These are phyloP conservation scores for Coremacera marginata DNA, from an alignment of 2,888 invertebrate species.

Conservation along the genomic window DNA sequence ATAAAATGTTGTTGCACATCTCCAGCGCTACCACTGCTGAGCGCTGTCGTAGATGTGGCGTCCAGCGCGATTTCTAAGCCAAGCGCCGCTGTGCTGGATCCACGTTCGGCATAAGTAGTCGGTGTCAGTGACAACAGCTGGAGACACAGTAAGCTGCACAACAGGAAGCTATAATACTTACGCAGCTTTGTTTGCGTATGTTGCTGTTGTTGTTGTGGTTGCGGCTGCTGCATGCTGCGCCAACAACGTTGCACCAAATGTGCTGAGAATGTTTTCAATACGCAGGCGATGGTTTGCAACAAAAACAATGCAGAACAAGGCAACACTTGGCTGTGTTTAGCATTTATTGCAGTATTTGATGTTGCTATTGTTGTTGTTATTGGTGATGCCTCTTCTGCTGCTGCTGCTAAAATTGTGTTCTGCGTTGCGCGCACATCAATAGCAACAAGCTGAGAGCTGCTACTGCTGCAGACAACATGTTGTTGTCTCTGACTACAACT, in stretches of 20 bases:
- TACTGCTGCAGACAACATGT: neutral
- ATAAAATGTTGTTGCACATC: neutral
- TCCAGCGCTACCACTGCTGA: no score
- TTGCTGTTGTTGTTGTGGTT: neutral
- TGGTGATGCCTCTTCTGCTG: conserved; percentile 9
- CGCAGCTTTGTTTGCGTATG: neutral
- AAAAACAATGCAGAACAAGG: conserved; percentile 23
- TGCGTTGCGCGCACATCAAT: neutral
- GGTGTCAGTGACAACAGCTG: conserved; percentile 40
- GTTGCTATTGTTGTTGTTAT: neutral
- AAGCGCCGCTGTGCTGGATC: conserved; percentile 14
- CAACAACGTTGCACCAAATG: neutral
- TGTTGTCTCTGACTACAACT: neutral
- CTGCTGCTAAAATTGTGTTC: neutral
- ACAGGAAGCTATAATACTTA: conserved; percentile 34
- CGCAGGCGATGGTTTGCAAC: neutral
- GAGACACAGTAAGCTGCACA: conserved; percentile 5
- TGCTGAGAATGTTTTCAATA: neutral
- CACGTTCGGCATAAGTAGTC: neutral
- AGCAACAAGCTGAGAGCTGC: conserved; percentile 38
- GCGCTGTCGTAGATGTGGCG: neutral
- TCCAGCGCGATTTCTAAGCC: conserved; percentile 11
- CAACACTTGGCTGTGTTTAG: conserved; percentile 33
- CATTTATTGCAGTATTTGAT: neutral
- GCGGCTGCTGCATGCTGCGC: neutral